A percentile compares a stretch with the other conserved stretches of the same genome.
Conservation (phyloP, 2,797 vertebrate species). For the Darevskia mixta region DNA sequence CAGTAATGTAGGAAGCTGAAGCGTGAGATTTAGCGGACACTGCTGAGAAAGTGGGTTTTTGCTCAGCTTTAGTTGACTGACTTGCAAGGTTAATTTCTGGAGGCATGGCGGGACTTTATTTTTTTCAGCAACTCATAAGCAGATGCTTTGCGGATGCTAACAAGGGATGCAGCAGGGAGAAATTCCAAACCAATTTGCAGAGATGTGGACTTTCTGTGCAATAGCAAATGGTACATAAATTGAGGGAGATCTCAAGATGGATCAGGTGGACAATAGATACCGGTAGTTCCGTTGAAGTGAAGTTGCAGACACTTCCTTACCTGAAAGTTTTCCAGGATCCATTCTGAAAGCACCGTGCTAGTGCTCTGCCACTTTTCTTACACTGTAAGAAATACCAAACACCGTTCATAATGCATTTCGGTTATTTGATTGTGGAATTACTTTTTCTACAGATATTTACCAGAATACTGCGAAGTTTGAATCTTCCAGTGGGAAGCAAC, state of each 20-base stretch:
- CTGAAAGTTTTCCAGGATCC: neutral
- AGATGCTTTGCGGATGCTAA: neutral
- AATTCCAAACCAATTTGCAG: neutral
- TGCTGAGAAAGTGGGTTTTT: neutral
- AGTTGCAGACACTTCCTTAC: neutral
- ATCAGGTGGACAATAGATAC: neutral
- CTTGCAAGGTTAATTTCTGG: neutral
- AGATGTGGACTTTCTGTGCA: neutral
- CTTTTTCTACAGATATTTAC: constrained; percentile 89
- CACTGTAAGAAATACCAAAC: constrained; percentile 9
- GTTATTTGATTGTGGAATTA: neutral
- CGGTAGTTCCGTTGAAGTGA: neutral
- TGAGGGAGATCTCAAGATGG: neutral
- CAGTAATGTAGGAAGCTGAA: neutral
- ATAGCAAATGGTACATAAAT: neutral
- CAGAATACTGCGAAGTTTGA: constrained; percentile 93
- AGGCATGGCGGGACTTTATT: neutral
- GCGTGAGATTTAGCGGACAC: neutral
- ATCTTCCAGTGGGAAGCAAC: constrained; percentile 96
- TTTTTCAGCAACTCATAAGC: neutral
- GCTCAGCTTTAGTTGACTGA: neutral
- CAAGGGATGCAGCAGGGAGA: neutral
- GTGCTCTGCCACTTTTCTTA: neutral
- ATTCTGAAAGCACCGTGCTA: neutral
- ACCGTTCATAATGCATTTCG: neutral